These are phyloP conservation scores for Gadus macrocephalus DNA, from an alignment of 2,113 vertebrate genomes.

Conservation along the genomic window DNA sequence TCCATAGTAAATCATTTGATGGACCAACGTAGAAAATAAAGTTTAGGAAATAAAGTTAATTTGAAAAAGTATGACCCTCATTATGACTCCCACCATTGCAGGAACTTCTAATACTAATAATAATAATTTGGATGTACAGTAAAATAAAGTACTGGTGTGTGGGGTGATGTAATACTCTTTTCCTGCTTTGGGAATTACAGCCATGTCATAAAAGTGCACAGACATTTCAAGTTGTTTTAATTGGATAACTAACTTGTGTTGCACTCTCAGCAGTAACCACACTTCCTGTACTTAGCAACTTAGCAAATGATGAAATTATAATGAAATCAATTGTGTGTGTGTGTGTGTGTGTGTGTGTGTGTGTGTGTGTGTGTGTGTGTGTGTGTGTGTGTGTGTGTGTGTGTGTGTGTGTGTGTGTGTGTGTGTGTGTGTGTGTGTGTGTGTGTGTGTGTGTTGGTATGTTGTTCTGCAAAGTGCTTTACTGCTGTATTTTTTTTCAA, in stretches of 20 bases:
- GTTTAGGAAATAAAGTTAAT: too few species aligned
- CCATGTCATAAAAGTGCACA: background rate
- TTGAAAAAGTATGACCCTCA: too few species aligned
- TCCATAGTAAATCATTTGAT: too few species aligned
- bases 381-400: background rate
- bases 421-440: background rate
- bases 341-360: slow-evolving; percentile 6
- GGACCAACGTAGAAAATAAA: too few species aligned
- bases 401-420: slow-evolving; percentile 1
- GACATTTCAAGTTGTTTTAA: background rate
- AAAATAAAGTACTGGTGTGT: too few species aligned
- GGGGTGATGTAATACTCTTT: too few species aligned
- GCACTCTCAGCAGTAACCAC: slow-evolving; percentile 10
- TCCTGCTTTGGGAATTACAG: too few species aligned
- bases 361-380: slow-evolving; percentile 2
- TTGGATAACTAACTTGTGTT: background rate
- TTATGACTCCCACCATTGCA: too few species aligned
- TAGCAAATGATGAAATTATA: slow-evolving; percentile 44
- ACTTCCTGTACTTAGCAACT: slow-evolving; percentile 33
- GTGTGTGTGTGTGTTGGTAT: background rate
- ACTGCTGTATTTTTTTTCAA: too few species aligned
- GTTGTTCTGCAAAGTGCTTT: too few species aligned
- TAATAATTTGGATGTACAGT: too few species aligned
- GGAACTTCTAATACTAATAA: too few species aligned
- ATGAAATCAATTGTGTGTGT: slow-evolving; percentile 40